Base-by-base conservation (phyloP, 1,140 invertebrate species). In the Zaprionus vittiger region DNA sequence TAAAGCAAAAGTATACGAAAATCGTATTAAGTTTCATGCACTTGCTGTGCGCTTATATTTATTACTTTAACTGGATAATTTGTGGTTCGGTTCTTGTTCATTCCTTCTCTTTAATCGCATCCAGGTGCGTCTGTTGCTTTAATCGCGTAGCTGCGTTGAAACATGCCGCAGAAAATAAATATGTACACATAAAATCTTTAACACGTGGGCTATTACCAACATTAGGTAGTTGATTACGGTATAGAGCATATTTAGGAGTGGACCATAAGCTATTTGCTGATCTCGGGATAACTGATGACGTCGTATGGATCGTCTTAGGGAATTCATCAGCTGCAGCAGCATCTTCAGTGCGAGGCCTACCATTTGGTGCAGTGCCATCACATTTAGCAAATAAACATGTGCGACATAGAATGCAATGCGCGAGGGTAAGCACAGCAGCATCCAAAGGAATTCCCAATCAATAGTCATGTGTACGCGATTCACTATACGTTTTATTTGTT, bases 21-120 rank as follows among this genome's bases (percentile, higher is more conserved):
- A 37, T 64, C 62, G 71, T 71, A 87, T 87, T 84, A 79, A 79
- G 83, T 79, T 84, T 83, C 74, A 81, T 87, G 78, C 67, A 83
- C 56, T 83, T 81, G 63, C 64, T 55, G 41, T 68, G 63, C 34
- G 31, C 49, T 66, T 65, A 54, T 73, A 52, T 76, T 87, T 89
- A 83, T 89, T 80, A 81, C 73, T 56, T 52, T 71, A 62, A 44
- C 56, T 66, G 66, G 61, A 81, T 89, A 83, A 81, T 81, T 83
- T 89, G 76, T 75, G 41, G 69, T 44, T 57, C 17, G 14, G 14
- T 55, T 26, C n/a, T 24, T 22, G 11, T 37, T 4, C 24, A 14
- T 41, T 20, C 20, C 12, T 22, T 22, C 20, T 52, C 47, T 12
- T 52, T 61, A 26, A 28, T 15, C 34, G 9, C 34, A 34, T 9